Evolutionary conservation across 2,888 invertebrate genomes (phyloP).

Genomic region (Itoplectis maculator): DNA sequence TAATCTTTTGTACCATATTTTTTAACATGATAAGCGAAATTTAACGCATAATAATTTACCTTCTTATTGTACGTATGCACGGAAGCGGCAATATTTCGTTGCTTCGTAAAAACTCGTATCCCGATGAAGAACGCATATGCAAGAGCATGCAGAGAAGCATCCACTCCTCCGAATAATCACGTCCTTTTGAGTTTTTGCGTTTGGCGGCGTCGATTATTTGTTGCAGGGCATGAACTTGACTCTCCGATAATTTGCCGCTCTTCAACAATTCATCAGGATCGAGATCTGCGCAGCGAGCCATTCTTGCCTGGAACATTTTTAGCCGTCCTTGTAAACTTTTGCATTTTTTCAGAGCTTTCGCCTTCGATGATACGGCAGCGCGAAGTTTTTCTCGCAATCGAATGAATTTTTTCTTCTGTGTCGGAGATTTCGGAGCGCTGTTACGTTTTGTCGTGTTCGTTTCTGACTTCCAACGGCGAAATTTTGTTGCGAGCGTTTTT

Average conservation of each 20-base stretch:
- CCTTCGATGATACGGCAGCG: conserved; percentile 1
- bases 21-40: conserved; percentile 9
- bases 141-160: conserved; percentile 65
- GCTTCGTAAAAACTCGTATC: conserved; percentile 51
- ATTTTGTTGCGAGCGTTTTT: conserved; percentile 17
- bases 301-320: neutral
- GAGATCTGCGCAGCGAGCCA: conserved; percentile 23
- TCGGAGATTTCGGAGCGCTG: conserved; percentile 20
- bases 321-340: neutral
- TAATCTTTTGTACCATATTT: conserved; percentile 26
- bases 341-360: neutral
- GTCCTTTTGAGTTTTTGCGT: conserved; percentile 52
- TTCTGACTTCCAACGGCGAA: conserved; percentile 12
- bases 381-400: conserved; percentile 15
- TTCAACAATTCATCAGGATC: conserved; percentile 20
- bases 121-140: conserved; percentile 63
- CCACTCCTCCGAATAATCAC: conserved; percentile 66
- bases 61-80: conserved; percentile 46
- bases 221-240: conserved; percentile 48
- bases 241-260: conserved; percentile 38
- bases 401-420: conserved; percentile 4
- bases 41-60: conserved; percentile 38
- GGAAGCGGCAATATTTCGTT: conserved; percentile 59
- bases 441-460: neutral
- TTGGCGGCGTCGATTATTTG: conserved; percentile 58